These are phyloP conservation scores for Hydrolagus affinis DNA, from an alignment of 2,113 vertebrate genomes.

Conservation along the genomic window DNA sequence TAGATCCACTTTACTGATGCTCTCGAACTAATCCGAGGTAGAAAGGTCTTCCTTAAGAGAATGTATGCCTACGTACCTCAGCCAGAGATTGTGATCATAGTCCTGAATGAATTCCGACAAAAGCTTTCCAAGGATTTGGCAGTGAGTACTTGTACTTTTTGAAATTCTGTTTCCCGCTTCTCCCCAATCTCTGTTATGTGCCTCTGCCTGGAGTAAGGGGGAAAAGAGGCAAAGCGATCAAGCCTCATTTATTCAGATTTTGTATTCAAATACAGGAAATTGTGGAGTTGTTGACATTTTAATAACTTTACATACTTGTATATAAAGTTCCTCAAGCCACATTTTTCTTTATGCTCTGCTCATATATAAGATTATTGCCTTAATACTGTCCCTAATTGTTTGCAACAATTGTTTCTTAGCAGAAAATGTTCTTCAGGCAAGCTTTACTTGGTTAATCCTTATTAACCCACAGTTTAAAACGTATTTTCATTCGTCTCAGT, in stretches of 20 bases:
- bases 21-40: constrained; percentile 76
- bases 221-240: neutral
- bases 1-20: constrained; percentile 88
- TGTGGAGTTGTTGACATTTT: neutral
- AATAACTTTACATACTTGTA: no score
- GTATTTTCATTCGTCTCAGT: neutral
- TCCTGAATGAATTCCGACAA: constrained; percentile 82
- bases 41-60: constrained; percentile 76
- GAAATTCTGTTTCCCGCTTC: neutral
- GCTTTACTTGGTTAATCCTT: neutral
- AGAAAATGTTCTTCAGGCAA: neutral
- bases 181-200: neutral
- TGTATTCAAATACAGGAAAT: neutral
- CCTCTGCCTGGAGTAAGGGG: neutral
- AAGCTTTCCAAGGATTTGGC: constrained; percentile 86
- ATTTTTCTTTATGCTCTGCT: neutral
- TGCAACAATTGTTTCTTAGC: neutral
- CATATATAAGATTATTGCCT: neutral
- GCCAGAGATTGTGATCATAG: constrained; percentile 73
- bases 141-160: constrained; percentile 60
- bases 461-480: neutral
- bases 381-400: neutral
- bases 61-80: constrained; percentile 82
- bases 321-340: neutral
- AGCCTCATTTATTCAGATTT: neutral